These are phyloP conservation scores for Drosophila crucigera DNA, from an alignment of 2,888 invertebrate species.

Conservation along the genomic window DNA sequence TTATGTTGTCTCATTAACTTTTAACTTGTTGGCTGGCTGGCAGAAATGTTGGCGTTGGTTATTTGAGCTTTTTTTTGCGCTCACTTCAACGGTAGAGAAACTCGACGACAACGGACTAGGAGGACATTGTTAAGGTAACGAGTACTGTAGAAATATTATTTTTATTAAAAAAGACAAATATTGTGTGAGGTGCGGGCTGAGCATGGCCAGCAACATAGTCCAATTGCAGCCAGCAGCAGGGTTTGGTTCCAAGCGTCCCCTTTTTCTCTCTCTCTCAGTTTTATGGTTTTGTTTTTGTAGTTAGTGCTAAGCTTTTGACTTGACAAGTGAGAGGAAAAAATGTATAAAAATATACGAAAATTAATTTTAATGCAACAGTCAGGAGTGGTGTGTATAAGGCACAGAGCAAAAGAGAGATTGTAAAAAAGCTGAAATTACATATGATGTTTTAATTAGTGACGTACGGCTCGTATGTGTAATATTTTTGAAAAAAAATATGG, in stretches of 20 bases:
- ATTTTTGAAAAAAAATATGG: slow-evolving; percentile 14
- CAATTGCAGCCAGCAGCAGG: slow-evolving; percentile 48
- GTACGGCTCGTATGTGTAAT: slow-evolving; percentile 46
- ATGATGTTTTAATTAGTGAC: slow-evolving; percentile 81
- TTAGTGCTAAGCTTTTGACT: slow-evolving; percentile 69
- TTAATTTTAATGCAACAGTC: slow-evolving; percentile 81
- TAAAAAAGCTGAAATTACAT: slow-evolving; percentile 79
- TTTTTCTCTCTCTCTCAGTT: slow-evolving; percentile 16
- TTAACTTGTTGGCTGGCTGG: slow-evolving; percentile 70
- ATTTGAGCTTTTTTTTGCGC: slow-evolving; percentile 70
- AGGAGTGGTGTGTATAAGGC: neutral
- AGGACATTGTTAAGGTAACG: slow-evolving; percentile 79
- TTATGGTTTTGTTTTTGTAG: slow-evolving; percentile 43
- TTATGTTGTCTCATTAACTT: slow-evolving; percentile 82
- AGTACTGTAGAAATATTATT: slow-evolving; percentile 81
- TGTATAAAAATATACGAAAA: slow-evolving; percentile 78
- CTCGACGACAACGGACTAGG: slow-evolving; percentile 46
- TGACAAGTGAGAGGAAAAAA: slow-evolving; percentile 70
- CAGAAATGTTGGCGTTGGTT: slow-evolving; percentile 60
- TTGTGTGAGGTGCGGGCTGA: slow-evolving; percentile 49
- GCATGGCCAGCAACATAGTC: slow-evolving; percentile 18
- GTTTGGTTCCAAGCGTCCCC: slow-evolving; percentile 17
- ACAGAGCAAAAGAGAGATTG: slow-evolving; percentile 12
- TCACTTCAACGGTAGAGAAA: slow-evolving; percentile 64
- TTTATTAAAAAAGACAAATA: slow-evolving; percentile 82